Evolutionary conservation across 2,113 vertebrate genomes (phyloP), one percentile per base, ranked within the genome.

Genomic region (Pluvialis apricaria): DNA sequence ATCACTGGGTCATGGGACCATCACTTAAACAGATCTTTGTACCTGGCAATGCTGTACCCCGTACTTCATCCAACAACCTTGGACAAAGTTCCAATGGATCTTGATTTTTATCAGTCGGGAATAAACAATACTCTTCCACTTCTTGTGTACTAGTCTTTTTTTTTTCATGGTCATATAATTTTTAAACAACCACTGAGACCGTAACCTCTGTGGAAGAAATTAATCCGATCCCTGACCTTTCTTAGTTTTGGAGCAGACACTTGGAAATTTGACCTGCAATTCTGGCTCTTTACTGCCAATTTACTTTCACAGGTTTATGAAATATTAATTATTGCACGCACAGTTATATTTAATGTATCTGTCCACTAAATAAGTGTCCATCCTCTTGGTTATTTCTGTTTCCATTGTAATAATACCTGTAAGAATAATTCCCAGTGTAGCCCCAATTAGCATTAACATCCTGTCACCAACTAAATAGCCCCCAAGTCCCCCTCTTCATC

Each of bases 241-340:
- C 17, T 40, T 62, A 40, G 31, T 42, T 87, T 83, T 78, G 49
- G 61, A 92, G 29, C 14, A 87, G 32, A 86, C 32, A 55, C 36
- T 64, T 93, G 58, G 60, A 90, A 90, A 62, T 77, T 7, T 8
- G 22, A 66, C 26, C 40, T 79, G 42, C 51, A 86, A 5, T 88
- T 82, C 61, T 81, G 29, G 10, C 13, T 77, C 36, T 79, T 57
- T 57, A 55, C 9, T 47, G 34, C 31, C 18, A 86, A 62, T 77
- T 62, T 80, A 29, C 19, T 84, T 90, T 25, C 26, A 73, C 3
- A 22, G 26, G 22, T 75, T 95, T 92, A 51, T 88, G 81, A 92
- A 86, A 87, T 80, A 88, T n/a, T 94, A 81, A 84, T 93, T 90
- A 49, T 58, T 75, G 38, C n/a, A 85, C 76, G 19, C 8, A 38